Conservation (phyloP, 2,797 vertebrate genomes). For the Spizella passerina region DNA sequence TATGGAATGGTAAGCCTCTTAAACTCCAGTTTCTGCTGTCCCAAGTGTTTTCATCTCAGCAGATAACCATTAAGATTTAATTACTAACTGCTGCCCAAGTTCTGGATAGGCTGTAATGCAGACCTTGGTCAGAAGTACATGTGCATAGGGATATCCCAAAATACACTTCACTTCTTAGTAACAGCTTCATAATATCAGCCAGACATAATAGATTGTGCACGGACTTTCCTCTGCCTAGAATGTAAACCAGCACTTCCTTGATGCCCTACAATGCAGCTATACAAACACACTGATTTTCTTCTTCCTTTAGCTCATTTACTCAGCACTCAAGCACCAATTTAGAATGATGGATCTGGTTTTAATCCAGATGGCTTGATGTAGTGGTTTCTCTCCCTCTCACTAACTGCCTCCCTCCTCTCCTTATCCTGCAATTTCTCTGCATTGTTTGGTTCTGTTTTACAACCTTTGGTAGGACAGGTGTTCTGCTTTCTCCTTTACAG, state of each 20-base stretch:
- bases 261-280: background rate
- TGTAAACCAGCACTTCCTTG: slow-evolving; percentile 4
- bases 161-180: slow-evolving; percentile 34
- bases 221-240: slow-evolving; percentile 13
- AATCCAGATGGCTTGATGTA: slow-evolving; percentile 33
- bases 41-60: slow-evolving; percentile 9
- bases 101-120: slow-evolving; percentile 1
- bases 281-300: slow-evolving; percentile 41
- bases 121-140: slow-evolving; percentile 26
- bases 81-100: background rate
- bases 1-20: background rate
- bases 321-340: slow-evolving; percentile 15
- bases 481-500: background rate
- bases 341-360: slow-evolving; percentile 52
- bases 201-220: slow-evolving; percentile 9
- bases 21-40: background rate
- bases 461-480: background rate
- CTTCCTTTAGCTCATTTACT: slow-evolving; percentile 38
- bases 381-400: background rate
- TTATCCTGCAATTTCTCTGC: background rate
- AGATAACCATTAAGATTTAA: slow-evolving; percentile 56
- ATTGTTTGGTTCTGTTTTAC: background rate
- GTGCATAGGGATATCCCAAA: background rate
- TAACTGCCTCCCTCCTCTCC: background rate
- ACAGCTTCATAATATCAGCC: slow-evolving; percentile 27